These are phyloP conservation scores for Lithophane socia DNA, from an alignment of 2,888 invertebrate genomes.

Conservation along the genomic window DNA sequence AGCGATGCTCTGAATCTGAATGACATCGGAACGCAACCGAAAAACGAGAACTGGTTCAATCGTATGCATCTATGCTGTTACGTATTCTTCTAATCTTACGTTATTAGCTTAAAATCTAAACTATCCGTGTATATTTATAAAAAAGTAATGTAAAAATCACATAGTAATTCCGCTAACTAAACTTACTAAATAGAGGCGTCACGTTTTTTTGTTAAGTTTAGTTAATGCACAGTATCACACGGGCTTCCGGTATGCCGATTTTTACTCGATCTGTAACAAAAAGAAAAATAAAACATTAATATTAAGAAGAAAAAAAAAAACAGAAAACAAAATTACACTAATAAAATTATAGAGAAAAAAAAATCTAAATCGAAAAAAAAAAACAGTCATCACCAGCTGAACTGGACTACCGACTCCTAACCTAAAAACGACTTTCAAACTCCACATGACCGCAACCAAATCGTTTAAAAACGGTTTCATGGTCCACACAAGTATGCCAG, in stretches of 20 bases:
- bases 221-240: slow-evolving; percentile 86
- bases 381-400: background rate
- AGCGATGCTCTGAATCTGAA: slow-evolving; percentile 9
- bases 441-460: slow-evolving; percentile 65
- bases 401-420: slow-evolving; percentile 48
- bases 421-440: slow-evolving; percentile 57
- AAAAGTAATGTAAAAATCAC: slow-evolving; percentile 85
- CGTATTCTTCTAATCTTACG: slow-evolving; percentile 69
- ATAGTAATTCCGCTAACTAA: slow-evolving; percentile 88
- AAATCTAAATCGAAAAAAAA: background rate
- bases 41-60: slow-evolving; percentile 56
- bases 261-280: slow-evolving; percentile 82
- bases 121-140: slow-evolving; percentile 79
- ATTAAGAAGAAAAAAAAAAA: background rate
- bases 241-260: slow-evolving; percentile 69
- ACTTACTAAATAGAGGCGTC: slow-evolving; percentile 77
- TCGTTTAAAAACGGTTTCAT: slow-evolving; percentile 72
- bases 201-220: slow-evolving; percentile 73
- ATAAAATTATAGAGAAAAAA: background rate
- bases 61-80: slow-evolving; percentile 65
- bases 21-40: slow-evolving; percentile 41
- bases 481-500: slow-evolving; percentile 80
- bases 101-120: slow-evolving; percentile 71
- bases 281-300: slow-evolving; percentile 63
- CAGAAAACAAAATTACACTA: background rate